Evolutionary conservation across 2,888 invertebrate species (phyloP), one percentile per base, ranked within the genome.

Genomic region (Drosophila tanythrix): DNA sequence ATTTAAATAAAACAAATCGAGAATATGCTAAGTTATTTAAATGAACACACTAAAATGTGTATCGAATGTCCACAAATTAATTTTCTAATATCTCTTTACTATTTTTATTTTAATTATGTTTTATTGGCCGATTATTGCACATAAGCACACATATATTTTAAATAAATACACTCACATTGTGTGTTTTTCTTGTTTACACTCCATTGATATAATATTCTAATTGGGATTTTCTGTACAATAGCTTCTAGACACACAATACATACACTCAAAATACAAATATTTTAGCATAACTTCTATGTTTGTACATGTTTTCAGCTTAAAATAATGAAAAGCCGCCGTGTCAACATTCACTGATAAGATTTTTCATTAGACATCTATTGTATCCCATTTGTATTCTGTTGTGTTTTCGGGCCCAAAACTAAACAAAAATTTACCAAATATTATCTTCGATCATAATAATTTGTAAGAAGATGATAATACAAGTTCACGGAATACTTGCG

Each of bases 191-290:
- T 75, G 58, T 61, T 75, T 56, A 43, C 81, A 61, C 70, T 56
- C 36, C 69, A 52, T 76, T 76, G 70, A 70, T 76, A 55, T 62
- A 76, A 80, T 76, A 70, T 70, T 70, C 56, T 15, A 70, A 76
- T 70, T 70, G 81, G 31, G 46, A 21, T 80, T 80, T 58, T 33
- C 55, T 50, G 53, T 59, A 53, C 51, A 55, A 51, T 51, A 31
- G 43, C 56, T 40, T 46, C 46, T 43, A 31, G 29, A 59, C 61
- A 76, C 50, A 58, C 80, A 72, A 61, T 25, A 57, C 52, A 61
- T 21, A 36, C 18, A 43, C 43, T 59, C 36, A 21, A 43, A 65
- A 70, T 51, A 76, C 59, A 67, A 73, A 66, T 74, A 51, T 38
- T 60, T 50, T 38, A 52, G 38, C 61, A 75, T 61, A 68, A 40